Percentiles rank a stretch among this genome's conserved stretches.
Conservation (phyloP, 2,113 vertebrate genomes). For the Zapus hudsonius region DNA sequence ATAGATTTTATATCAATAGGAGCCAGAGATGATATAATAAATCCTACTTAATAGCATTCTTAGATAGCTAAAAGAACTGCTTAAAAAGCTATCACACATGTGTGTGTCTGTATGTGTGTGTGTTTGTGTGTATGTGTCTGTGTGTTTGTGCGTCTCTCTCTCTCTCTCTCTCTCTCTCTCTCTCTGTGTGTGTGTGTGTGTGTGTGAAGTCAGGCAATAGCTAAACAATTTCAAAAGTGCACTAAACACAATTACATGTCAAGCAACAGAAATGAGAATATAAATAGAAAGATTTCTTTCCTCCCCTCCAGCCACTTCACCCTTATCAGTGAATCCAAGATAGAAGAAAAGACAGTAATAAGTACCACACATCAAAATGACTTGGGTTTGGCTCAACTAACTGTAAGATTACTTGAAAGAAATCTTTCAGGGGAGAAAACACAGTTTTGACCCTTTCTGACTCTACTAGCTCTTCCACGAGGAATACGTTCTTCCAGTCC, state of each 20-base stretch:
- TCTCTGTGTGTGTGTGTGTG: accelerated
- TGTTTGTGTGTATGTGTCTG: neutral
- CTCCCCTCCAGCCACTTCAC: neutral
- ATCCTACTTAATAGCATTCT: neutral
- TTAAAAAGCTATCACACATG: neutral
- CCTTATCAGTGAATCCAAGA: neutral
- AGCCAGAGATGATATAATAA: neutral
- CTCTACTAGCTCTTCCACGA: neutral
- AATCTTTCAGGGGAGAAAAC: neutral
- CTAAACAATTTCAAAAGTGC: neutral
- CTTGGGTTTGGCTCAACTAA: neutral
- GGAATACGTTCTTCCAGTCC: neutral
- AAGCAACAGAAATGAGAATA: neutral
- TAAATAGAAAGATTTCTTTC: neutral
- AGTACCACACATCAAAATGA: neutral
- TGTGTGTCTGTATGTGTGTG: too few relatives aligned
- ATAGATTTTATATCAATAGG: neutral
- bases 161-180: too few relatives aligned
- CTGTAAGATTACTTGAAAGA: neutral
- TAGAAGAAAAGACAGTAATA: neutral
- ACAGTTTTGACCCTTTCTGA: slow-evolving; percentile 1
- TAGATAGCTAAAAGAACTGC: neutral
- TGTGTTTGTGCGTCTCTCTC: too few relatives aligned
- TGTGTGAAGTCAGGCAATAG: neutral
- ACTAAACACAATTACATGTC: neutral